Conservation (phyloP, 2,113 vertebrate species). For the Peromyscus leucopus region DNA sequence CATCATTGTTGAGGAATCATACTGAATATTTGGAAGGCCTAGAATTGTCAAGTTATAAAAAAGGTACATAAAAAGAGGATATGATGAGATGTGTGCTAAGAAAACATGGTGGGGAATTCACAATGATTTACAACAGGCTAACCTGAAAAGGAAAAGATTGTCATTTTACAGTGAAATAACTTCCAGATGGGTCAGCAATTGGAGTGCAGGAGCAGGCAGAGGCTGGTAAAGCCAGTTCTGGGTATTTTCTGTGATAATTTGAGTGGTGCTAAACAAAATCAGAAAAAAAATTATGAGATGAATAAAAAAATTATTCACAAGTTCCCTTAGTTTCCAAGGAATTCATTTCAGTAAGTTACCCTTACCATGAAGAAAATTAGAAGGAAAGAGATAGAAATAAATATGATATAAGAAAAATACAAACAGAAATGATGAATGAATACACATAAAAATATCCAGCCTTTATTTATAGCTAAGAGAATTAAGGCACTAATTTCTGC, state of each 20-base stretch:
- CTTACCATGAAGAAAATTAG: slow-evolving; percentile 20
- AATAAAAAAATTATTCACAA: background rate
- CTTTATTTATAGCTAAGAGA: background rate
- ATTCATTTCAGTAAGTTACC: background rate
- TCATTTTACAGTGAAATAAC: background rate
- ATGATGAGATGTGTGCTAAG: background rate
- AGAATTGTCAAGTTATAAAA: background rate
- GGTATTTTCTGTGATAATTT: background rate
- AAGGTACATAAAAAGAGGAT: background rate
- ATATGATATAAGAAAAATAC: background rate
- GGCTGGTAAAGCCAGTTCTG: background rate
- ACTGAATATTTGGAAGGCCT: background rate
- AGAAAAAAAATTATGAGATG: background rate
- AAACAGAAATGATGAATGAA: slow-evolving; percentile 28
- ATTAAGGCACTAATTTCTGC: background rate
- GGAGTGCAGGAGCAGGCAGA: background rate
- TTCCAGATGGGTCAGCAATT: background rate
- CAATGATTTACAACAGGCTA: background rate
- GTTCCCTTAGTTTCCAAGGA: background rate
- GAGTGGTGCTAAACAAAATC: background rate
- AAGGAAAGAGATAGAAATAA: background rate
- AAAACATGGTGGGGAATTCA: background rate
- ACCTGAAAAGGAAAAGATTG: background rate
- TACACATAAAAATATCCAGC: background rate
- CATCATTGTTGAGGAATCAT: background rate